Base-by-base conservation (phyloP, 2,113 vertebrate genomes). In the Vulpes vulpes region DNA sequence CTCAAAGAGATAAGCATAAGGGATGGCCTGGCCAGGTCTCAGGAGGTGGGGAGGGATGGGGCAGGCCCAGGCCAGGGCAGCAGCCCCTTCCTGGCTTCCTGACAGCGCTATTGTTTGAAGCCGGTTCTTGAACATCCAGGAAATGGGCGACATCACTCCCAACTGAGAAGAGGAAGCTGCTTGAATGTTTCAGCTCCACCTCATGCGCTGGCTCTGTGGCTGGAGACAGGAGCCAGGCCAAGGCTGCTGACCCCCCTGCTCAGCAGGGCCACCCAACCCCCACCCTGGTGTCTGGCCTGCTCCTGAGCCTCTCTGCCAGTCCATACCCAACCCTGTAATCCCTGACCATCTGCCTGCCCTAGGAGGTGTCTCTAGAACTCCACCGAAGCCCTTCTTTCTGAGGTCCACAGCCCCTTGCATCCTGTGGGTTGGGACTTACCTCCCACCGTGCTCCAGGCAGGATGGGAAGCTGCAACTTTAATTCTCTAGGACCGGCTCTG, bases 121-220 rank as follows among this genome's bases (percentile, higher is more conserved):
- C 98, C 4, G 79, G 96, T 97, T 98, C 97, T 96, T 98, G 97
- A 97, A 98, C 97, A 97, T 97, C 97, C 98, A 98, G 98, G 98
- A 98, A 98, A 98, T 95, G 94, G 97, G 98, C 97, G 97, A 98
- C 97, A 98, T 98, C 97, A 97, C 98, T 98, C 97, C 91, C 97
- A 98, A 98, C 98, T 97, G 97, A 98, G 97, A 96, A 98, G 96
- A 98, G 98, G 98, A 98, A 98, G 97, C 97, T 89, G 97, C 97
- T 94, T 98, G 95, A 97, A 97, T 97, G 96, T 98, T 96, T 95
- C 95, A 95, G 85, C 97, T 92, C 97, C 97, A 97, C 97, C 97
- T 98, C 96, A 59, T 30, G 82, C 49, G 74, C 95, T 97, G 3
- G 73, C 97, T 94, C 93, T 89, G 93, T 60, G 96, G 84, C 95